Conservation (phyloP, 2,888 invertebrate species). For the Asteroscopus sphinx region DNA sequence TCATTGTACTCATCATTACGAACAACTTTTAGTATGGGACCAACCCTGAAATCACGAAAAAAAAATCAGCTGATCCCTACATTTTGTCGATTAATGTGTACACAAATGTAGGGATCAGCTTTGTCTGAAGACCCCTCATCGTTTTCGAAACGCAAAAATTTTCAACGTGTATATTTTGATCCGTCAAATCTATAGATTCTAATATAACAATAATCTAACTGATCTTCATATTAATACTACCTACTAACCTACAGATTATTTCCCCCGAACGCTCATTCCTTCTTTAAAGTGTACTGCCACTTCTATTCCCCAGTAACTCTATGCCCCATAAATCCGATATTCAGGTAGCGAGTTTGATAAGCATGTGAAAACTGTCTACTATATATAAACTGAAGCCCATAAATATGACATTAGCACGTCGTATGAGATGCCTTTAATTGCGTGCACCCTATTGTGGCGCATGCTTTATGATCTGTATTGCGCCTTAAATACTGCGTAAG, state of each 20-base stretch:
- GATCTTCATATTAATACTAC: not conserved
- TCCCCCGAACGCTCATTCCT: not conserved
- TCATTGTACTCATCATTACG: too few relatives aligned
- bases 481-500: slow-evolving; percentile 45
- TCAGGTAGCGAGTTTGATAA: slow-evolving; percentile 78
- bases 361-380: slow-evolving; percentile 86
- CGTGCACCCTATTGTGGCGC: slow-evolving; percentile 73
- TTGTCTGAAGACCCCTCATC: too few relatives aligned
- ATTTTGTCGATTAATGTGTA: too few relatives aligned
- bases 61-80: too few relatives aligned
- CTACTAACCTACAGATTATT: not conserved
- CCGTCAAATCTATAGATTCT: too few relatives aligned
- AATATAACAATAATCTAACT: not conserved
- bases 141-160: too few relatives aligned
- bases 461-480: slow-evolving; percentile 71
- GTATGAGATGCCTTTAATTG: slow-evolving; percentile 79
- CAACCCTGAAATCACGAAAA: too few relatives aligned
- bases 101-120: too few relatives aligned
- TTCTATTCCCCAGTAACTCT: slow-evolving; percentile 60
- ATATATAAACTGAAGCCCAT: slow-evolving; percentile 80
- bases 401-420: slow-evolving; percentile 89
- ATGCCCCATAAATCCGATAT: slow-evolving; percentile 68
- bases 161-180: too few relatives aligned
- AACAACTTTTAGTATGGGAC: too few relatives aligned
- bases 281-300: slow-evolving; percentile 12